Conservation (phyloP, 1,140 invertebrate species). For the Monomorium pharaonis region DNA sequence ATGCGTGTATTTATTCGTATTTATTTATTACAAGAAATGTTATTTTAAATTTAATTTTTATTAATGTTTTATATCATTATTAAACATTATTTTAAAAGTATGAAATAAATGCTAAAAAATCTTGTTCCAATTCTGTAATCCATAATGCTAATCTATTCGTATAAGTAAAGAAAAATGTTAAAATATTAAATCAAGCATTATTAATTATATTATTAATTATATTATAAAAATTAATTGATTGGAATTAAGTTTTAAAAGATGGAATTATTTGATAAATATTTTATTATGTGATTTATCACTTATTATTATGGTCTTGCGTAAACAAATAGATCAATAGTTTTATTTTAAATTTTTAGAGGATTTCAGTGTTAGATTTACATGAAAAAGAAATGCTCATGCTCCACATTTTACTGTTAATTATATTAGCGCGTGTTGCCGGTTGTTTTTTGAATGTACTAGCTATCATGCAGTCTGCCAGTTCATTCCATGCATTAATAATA, state of each 20-base stretch:
- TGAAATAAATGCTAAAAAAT: background rate
- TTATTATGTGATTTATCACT: background rate
- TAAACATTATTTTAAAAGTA: background rate
- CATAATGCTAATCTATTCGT: background rate
- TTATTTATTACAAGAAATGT: background rate
- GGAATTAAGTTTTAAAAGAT: too few relatives aligned
- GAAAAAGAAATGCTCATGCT: background rate
- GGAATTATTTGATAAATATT: background rate
- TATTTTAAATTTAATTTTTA: background rate
- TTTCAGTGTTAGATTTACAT: background rate
- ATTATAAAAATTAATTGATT: too few relatives aligned
- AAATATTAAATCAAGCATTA: background rate
- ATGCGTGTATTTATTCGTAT: background rate
- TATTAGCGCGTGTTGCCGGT: background rate
- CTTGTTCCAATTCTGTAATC: background rate
- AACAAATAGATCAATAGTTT: background rate
- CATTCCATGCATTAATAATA: background rate
- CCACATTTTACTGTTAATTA: slow-evolving; percentile 11
- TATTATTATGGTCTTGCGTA: background rate
- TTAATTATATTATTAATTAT: too few relatives aligned
- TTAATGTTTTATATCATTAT: background rate
- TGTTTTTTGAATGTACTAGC: background rate
- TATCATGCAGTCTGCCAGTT: background rate
- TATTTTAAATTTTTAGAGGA: background rate
- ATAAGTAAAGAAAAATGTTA: background rate